A percentile compares a stretch with the other conserved stretches of the same genome.
phyloP scores from a whole-genome alignment of 2,113 vertebrate genomes.

The Pithys albifrons region DNA sequence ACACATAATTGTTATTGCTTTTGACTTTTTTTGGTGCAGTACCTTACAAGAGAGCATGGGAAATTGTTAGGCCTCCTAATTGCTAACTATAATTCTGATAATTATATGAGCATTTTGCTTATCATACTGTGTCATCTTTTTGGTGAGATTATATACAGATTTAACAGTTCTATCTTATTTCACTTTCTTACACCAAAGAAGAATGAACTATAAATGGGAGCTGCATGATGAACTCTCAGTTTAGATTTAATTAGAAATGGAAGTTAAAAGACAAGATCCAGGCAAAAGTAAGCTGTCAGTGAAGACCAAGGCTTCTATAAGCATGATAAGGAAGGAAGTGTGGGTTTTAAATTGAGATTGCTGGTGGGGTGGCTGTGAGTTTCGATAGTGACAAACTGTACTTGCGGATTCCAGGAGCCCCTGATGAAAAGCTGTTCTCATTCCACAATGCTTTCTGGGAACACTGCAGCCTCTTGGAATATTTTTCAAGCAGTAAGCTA shows the following conservation, averaged over 20 bases:
- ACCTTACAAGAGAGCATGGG: not conserved
- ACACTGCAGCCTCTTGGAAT: slow-evolving; percentile 70
- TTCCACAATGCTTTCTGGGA: slow-evolving; percentile 75
- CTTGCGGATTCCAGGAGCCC: slow-evolving; percentile 60
- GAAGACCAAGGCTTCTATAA: slow-evolving; percentile 3
- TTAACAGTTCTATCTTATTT: not conserved
- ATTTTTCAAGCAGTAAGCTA: slow-evolving; percentile 78
- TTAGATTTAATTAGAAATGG: slow-evolving; percentile 63
- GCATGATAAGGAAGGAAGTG: slow-evolving; percentile 56
- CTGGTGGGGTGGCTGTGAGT: slow-evolving; percentile 34
- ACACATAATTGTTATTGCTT: not conserved
- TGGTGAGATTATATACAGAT: not conserved
- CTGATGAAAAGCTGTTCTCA: slow-evolving; percentile 74
- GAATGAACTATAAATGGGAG: not conserved
- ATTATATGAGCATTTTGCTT: not conserved
- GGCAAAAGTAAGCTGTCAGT: not conserved
- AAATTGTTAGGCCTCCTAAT: not conserved
- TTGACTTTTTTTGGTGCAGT: not conserved
- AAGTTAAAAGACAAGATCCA: slow-evolving; percentile 49
- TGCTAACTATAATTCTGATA: not conserved
- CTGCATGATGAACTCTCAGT: not conserved
- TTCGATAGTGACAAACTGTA: slow-evolving; percentile 72
- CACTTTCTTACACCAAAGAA: not conserved
- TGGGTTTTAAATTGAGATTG: slow-evolving; percentile 63
- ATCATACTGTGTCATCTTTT: not conserved